Conservation (phyloP, 1,140 invertebrate species). For the Aphaenogaster rudis region DNA sequence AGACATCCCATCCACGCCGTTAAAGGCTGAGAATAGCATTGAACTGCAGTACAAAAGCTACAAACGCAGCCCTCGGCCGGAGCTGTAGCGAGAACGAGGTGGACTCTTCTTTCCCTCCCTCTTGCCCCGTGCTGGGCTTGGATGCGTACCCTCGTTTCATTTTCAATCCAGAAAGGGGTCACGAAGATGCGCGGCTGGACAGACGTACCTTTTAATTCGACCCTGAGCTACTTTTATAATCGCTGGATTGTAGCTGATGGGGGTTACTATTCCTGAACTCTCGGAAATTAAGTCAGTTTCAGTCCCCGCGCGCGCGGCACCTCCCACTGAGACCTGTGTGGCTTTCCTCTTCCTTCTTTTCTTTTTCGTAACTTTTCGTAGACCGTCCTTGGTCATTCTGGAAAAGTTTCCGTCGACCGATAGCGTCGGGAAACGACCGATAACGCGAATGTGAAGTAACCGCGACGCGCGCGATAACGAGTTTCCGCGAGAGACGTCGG, state of each 20-base stretch:
- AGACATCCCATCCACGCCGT: background rate
- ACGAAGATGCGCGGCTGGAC: background rate
- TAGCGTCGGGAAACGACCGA: slow-evolving; percentile 42
- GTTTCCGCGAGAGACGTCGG: background rate
- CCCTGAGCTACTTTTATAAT: slow-evolving; percentile 58
- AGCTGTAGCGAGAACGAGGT: background rate
- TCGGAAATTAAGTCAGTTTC: slow-evolving; percentile 40
- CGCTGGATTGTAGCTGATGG: slow-evolving; percentile 24
- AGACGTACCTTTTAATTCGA: slow-evolving; percentile 39
- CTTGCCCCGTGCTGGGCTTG: background rate
- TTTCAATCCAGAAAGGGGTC: background rate
- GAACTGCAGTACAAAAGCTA: background rate
- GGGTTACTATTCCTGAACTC: slow-evolving; percentile 21
- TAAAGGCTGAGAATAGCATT: background rate
- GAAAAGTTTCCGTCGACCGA: slow-evolving; percentile 16
- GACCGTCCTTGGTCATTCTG: background rate
- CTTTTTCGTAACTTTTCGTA: background rate
- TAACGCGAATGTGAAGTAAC: slow-evolving; percentile 35
- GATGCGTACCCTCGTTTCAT: background rate
- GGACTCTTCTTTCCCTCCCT: background rate
- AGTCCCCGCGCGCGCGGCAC: background rate
- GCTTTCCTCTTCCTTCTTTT: background rate
- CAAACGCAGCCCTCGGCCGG: background rate
- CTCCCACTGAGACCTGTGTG: background rate
- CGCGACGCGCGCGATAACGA: slow-evolving; percentile 19